Base-by-base conservation (phyloP, 2,113 vertebrate genomes). In the Cricetomys ansorgei region DNA sequence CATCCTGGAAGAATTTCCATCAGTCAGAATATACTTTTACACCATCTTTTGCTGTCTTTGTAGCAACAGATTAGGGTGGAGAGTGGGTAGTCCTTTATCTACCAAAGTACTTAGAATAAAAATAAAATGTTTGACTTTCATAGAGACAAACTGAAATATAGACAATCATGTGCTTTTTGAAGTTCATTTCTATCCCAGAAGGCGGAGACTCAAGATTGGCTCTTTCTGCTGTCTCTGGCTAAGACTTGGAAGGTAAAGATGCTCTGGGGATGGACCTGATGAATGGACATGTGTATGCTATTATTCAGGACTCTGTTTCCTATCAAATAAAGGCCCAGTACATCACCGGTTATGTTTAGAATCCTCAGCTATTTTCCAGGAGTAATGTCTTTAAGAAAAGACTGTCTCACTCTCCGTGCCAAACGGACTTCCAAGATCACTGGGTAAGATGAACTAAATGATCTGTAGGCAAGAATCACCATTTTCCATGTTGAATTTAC, bases 351-450 rank as follows among this genome's bases (percentile, higher is more conserved):
- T 84, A 85, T 31, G 19, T 93, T 92, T 76, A 94, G 77, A 95
- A 76, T 55, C 73, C 37, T 93, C 79, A 65, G 31, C 43, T 93
- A 85, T 67, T 93, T 95, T 62, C 92, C 79, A 80, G 73, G 85
- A 93, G 59, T 92, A 92, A 92, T 59, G 29, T 88, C 96, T 94
- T 76, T n/a, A 50, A 93, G 57, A 80, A 96, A 89, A 87, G 57
- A 75, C 64, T 89, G 75, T 86, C 81, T 50, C 40, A 80, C 17
- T 90, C 31, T 67, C 37, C 53, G 96, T 55, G 21, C 88, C 75
- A 69, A 50, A 67, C n/a, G 19, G 43, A 95, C 92, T 93, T 80
- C 53, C 53, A 84, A 89, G n/a, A 65, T 57, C 91, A 8, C 0
- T 53, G 83, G 79, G 25, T 55, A 91, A 64, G 45, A 64, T 57